Evolutionary conservation across 2,888 invertebrate genomes (phyloP).

Genomic region (Drosophila hamatofila): DNA sequence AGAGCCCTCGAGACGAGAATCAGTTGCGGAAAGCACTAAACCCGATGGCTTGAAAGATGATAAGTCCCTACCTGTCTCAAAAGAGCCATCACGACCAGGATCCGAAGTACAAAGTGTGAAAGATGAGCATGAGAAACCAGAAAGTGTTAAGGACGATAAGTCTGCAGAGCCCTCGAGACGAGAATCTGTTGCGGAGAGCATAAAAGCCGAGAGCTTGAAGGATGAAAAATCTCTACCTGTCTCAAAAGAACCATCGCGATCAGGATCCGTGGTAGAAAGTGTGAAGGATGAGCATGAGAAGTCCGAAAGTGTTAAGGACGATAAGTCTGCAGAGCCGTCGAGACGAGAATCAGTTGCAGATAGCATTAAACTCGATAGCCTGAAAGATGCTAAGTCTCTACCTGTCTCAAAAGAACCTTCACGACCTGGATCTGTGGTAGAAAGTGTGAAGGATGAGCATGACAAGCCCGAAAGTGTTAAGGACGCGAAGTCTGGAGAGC

Average conservation of each 20-base stretch:
- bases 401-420: constrained; percentile 8
- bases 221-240: background rate
- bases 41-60: background rate
- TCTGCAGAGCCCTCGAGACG: background rate
- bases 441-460: background rate
- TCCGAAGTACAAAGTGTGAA: background rate
- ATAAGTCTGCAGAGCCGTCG: constrained; percentile 12
- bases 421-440: constrained; percentile 39
- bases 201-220: background rate
- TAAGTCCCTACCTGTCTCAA: background rate
- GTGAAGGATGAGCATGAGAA: background rate
- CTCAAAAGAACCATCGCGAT: background rate
- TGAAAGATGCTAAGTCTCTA: constrained; percentile 10
- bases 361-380: background rate
- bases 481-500: constrained; percentile 4
- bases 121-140: background rate
- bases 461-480: constrained; percentile 8
- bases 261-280: background rate
- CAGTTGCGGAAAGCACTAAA: constrained; percentile 6
- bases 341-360: constrained; percentile 20
- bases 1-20: constrained; percentile 21
- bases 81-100: background rate
- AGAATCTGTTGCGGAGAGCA: background rate
- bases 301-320: constrained; percentile 2
- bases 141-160: background rate